Evolutionary conservation across 2,888 invertebrate genomes (phyloP).

Genomic region (Chydorus sphaericus): DNA sequence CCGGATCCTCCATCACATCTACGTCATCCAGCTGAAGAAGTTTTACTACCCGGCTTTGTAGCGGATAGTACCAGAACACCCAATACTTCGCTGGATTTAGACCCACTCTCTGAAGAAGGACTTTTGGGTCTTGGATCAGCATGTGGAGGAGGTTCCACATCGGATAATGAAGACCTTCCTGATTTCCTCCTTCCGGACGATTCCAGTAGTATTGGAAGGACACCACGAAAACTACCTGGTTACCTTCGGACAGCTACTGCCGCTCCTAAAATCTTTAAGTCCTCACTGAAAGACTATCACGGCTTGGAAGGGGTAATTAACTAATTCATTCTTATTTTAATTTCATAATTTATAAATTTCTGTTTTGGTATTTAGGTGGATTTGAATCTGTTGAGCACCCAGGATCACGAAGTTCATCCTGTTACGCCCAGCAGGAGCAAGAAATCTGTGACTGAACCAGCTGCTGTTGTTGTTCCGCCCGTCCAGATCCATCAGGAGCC

Average conservation of each 20-base stretch:
- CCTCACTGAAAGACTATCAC: slow-evolving; percentile 22
- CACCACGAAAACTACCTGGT: slow-evolving; percentile 7
- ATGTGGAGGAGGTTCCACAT: too few relatives aligned
- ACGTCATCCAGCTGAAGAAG: slow-evolving; percentile 8
- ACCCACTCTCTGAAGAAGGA: slow-evolving; percentile 12
- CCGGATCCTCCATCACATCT: slow-evolving; percentile 4
- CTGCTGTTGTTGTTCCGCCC: too few relatives aligned
- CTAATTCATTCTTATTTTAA: background rate
- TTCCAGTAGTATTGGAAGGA: too few relatives aligned
- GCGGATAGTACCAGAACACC: slow-evolving; percentile 1
- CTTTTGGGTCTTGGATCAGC: too few relatives aligned
- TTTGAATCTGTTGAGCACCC: slow-evolving; percentile 6
- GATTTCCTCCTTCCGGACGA: slow-evolving; percentile 20
- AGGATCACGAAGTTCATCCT: background rate
- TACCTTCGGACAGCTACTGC: background rate
- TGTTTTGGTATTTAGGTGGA: slow-evolving; percentile 16
- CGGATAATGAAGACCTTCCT: slow-evolving; percentile 21
- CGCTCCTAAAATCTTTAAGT: slow-evolving; percentile 20
- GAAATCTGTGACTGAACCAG: background rate
- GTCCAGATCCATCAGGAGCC: too few relatives aligned
- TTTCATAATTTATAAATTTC: background rate
- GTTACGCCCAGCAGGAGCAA: background rate
- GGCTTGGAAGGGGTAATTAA: slow-evolving; percentile 22
- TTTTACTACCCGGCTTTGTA: slow-evolving; percentile 13
- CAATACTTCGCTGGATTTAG: background rate